Base-by-base conservation (phyloP, 2,888 invertebrate genomes). In the Capitulum mitella region DNA sequence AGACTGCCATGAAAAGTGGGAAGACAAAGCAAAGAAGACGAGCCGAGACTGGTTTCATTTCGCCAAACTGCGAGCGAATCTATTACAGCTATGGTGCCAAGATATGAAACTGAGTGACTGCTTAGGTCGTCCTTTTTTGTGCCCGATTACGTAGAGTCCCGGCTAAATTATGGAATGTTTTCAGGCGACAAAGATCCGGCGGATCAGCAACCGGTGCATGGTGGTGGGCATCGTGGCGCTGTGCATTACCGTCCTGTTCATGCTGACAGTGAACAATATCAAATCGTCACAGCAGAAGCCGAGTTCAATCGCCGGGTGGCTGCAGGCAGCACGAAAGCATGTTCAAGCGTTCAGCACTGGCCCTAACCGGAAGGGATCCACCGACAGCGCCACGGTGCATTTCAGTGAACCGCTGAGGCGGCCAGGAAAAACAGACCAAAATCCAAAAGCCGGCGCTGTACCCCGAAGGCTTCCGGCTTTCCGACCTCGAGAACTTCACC, bases 401-500 rank as follows among this genome's bases (percentile, higher is more conserved):
- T n/a, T n/a, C n/a, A n/a, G n/a, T n/a, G n/a, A n/a, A n/a, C n/a
- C n/a, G n/a, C n/a, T n/a, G n/a, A n/a, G n/a, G n/a, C n/a, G n/a
- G n/a, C n/a, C n/a, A n/a, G n/a, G n/a, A n/a, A n/a, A n/a, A n/a
- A n/a, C n/a, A n/a, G n/a, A n/a, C 26, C 29, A 29, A 32, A 29
- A 61, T 32, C 34, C 29, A 32, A 32, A 70, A 70, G 70, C 70
- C 70, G 40, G 34, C 70, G 26, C 70, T 70, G 40, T 70, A 70
- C 40, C 70, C 70, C 6, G 12, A 3, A 6, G 70, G 70, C 22
- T 40, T 40, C 40, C 70, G n/a, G 40, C 70, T 70, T 40, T 40
- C 37, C 70, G 40, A 70, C 40, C 70, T 70, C 26, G 8, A 8
- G 37, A 40, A 70, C 40, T 70, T 77, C 70, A 77, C 80, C 61